These are phyloP conservation scores for Eira barbara DNA, from an alignment of 2,113 vertebrate species.

Conservation along the genomic window DNA sequence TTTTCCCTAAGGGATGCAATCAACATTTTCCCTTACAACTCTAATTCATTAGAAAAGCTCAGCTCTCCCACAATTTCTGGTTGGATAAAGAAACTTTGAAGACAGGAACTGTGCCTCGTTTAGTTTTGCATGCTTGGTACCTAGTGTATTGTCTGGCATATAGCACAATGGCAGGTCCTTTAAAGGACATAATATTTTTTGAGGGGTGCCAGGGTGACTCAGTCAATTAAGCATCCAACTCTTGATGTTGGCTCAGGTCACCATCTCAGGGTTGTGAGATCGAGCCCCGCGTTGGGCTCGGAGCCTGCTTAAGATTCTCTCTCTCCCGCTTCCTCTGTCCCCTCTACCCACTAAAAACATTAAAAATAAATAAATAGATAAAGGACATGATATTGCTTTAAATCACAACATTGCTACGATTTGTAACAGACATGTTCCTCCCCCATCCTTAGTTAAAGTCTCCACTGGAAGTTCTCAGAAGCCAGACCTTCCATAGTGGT, in stretches of 20 bases:
- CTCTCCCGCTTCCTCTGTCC: not conserved
- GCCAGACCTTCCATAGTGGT: not conserved
- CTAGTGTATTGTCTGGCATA: not conserved
- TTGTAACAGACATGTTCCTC: not conserved
- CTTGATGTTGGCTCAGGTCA: not conserved
- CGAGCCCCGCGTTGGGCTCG: not conserved
- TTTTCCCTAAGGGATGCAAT: not conserved
- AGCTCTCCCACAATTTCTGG: not conserved
- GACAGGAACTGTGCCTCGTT: not conserved
- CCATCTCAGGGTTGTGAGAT: not conserved
- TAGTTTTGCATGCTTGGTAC: not conserved
- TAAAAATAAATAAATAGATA: not conserved
- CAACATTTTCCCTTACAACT: not conserved
- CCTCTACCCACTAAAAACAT: not conserved
- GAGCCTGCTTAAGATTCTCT: not conserved
- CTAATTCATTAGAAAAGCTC: not conserved
- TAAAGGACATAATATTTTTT: not conserved
- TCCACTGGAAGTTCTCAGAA: not conserved
- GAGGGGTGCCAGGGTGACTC: not conserved
- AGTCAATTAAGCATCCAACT: not conserved
- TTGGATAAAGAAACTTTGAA: not conserved
- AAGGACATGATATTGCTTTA: not conserved
- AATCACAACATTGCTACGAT: not conserved
- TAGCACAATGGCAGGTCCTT: not conserved
- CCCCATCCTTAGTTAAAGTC: not conserved